Evolutionary conservation across 2,113 vertebrate genomes (phyloP).

Genomic region (Rattus rattus): DNA sequence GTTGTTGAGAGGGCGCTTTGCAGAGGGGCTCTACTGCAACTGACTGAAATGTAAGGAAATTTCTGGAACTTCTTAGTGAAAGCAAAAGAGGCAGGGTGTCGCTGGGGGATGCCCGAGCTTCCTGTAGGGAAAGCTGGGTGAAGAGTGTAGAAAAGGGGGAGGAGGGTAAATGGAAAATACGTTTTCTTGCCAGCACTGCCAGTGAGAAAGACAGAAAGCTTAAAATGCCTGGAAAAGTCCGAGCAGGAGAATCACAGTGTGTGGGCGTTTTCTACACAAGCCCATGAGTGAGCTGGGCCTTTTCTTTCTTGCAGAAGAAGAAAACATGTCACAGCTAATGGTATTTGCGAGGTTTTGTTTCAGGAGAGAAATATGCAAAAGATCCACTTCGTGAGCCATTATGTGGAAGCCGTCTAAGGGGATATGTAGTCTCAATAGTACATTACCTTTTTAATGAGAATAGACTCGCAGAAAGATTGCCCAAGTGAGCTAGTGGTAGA

Average conservation of each 20-base stretch:
- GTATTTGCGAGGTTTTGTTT: slow-evolving; percentile 73
- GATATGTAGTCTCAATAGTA: slow-evolving; percentile 33
- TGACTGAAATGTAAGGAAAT: background rate
- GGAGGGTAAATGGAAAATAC: background rate
- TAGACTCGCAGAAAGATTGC: background rate
- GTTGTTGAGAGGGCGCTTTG: background rate
- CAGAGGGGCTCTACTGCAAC: background rate
- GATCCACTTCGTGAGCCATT: slow-evolving; percentile 46
- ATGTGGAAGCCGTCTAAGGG: slow-evolving; percentile 44
- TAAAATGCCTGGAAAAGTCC: background rate
- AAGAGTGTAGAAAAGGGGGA: background rate
- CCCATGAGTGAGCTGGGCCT: background rate
- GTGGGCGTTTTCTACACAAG: slow-evolving; percentile 35
- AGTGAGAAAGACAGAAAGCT: background rate
- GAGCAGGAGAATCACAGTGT: background rate
- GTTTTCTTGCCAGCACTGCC: background rate
- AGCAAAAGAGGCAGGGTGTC: background rate
- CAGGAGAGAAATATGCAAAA: slow-evolving; percentile 66
- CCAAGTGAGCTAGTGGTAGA: background rate
- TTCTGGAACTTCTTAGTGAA: slow-evolving; percentile 44
- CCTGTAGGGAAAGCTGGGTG: background rate
- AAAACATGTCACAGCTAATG: slow-evolving; percentile 49
- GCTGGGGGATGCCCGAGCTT: background rate
- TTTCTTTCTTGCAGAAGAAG: background rate
- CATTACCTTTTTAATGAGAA: slow-evolving; percentile 24